Conservation (phyloP, 2,797 vertebrate genomes). For the Esox masquinongy region DNA sequence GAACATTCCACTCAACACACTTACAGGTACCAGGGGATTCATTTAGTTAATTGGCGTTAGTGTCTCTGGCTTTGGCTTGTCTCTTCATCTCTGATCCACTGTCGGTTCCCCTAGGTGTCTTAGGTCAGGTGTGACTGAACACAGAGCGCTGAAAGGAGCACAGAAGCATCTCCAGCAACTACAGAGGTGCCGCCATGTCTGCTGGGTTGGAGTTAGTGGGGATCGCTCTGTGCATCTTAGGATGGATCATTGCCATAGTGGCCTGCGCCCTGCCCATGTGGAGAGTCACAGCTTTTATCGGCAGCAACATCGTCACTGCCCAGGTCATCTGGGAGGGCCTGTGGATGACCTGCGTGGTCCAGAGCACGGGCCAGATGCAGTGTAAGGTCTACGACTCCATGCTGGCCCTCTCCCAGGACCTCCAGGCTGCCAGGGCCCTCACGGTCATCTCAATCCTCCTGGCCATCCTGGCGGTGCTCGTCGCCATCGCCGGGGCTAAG, state of each 20-base stretch:
- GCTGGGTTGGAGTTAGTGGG: constrained; percentile 89
- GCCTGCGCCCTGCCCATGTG: constrained; percentile 90
- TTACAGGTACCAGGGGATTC: constrained; percentile 37
- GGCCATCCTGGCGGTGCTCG: constrained; percentile 80
- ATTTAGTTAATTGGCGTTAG: constrained; percentile 27
- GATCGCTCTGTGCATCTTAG: constrained; percentile 81
- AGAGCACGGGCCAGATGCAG: constrained; percentile 91
- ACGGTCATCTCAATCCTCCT: constrained; percentile 86
- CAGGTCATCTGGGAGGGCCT: constrained; percentile 89
- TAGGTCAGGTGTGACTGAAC: constrained; percentile 39
- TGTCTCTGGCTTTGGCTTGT: constrained; percentile 1
- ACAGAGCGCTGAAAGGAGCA: background rate
- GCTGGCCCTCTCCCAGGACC: constrained; percentile 83
- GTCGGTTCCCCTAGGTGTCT: constrained; percentile 13
- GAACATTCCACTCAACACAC: constrained; percentile 45
- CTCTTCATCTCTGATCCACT: background rate
- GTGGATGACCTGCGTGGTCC: constrained; percentile 91
- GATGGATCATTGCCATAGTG: constrained; percentile 87
- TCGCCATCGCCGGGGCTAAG: constrained; percentile 89
- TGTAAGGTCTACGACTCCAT: constrained; percentile 90
- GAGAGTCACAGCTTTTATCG: constrained; percentile 91
- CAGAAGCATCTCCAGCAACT: constrained; percentile 6
- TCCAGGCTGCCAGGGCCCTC: constrained; percentile 89
- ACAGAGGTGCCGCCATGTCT: constrained; percentile 78
- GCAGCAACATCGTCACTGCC: constrained; percentile 89